These are phyloP conservation scores for Elaphurus davidianus DNA, from an alignment of 2,113 vertebrate species.

Conservation along the genomic window DNA sequence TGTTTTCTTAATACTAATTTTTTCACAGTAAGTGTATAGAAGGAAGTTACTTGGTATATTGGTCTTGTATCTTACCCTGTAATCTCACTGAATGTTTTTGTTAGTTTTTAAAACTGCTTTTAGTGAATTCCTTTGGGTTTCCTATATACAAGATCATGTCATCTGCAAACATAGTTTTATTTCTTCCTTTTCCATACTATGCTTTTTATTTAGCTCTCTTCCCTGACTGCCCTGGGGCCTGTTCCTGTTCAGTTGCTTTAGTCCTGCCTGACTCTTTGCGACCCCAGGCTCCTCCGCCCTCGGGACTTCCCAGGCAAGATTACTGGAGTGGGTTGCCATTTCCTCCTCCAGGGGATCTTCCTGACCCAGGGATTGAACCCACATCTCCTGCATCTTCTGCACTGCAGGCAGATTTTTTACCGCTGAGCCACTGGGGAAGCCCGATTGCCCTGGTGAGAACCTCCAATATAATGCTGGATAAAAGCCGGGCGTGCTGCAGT, in stretches of 20 bases:
- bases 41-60: background rate
- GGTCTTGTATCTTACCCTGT: background rate
- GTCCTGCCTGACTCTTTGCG: background rate
- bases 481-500: background rate
- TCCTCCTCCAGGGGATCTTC: background rate
- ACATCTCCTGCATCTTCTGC: background rate
- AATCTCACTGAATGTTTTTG: background rate
- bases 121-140: background rate
- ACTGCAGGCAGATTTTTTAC: background rate
- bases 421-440: background rate
- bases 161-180: background rate
- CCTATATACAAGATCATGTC: background rate
- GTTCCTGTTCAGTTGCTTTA: too few relatives aligned
- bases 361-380: background rate
- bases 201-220: background rate
- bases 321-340: background rate
- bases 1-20: background rate
- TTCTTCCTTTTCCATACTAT: background rate
- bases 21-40: background rate
- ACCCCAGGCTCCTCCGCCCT: background rate
- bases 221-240: background rate
- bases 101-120: background rate
- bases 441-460: background rate
- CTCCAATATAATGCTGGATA: too few relatives aligned
- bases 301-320: background rate